A percentile compares a stretch with the other conserved stretches of the same genome.
These are phyloP conservation scores for Actinemys pallida DNA, from an alignment of 2,113 vertebrate species.

Conservation along the genomic window DNA sequence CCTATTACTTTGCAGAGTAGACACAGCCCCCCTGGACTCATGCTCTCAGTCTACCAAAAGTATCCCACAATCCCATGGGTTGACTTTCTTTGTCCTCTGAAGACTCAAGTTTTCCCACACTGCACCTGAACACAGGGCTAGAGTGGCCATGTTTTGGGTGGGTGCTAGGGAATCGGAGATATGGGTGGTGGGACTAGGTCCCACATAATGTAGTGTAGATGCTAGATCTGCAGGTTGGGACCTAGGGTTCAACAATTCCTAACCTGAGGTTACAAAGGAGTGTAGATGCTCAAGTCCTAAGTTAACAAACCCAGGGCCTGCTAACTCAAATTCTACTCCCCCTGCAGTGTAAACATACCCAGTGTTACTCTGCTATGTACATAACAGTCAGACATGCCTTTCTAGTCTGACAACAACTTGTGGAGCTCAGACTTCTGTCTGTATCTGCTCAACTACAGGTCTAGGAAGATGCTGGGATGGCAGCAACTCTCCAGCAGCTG, in stretches of 20 bases:
- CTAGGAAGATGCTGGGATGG: not conserved
- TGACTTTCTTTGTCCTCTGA: not conserved
- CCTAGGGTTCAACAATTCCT: not conserved
- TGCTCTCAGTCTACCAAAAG: not conserved
- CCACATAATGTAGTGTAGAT: not conserved
- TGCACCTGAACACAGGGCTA: not conserved
- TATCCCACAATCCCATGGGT: not conserved
- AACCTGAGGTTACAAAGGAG: not conserved
- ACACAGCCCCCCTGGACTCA: too few relatives aligned
- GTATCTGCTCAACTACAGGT: not conserved
- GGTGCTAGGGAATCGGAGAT: not conserved
- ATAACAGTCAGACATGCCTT: not conserved
- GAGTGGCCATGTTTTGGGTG: not conserved
- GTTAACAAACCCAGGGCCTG: not conserved
- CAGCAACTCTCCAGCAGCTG: not conserved
- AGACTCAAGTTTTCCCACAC: not conserved
- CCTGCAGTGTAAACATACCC: not conserved
- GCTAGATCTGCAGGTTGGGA: not conserved
- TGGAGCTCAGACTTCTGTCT: not conserved
- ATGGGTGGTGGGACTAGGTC: not conserved
- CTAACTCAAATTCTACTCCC: not conserved
- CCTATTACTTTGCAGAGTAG: not conserved
- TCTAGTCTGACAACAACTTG: not conserved
- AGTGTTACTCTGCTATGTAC: not conserved
- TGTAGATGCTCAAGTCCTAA: not conserved